Evolutionary conservation across 64 coral and sea anemone species (phyloP).

Genomic region (Catalaphyllia jardinei): DNA sequence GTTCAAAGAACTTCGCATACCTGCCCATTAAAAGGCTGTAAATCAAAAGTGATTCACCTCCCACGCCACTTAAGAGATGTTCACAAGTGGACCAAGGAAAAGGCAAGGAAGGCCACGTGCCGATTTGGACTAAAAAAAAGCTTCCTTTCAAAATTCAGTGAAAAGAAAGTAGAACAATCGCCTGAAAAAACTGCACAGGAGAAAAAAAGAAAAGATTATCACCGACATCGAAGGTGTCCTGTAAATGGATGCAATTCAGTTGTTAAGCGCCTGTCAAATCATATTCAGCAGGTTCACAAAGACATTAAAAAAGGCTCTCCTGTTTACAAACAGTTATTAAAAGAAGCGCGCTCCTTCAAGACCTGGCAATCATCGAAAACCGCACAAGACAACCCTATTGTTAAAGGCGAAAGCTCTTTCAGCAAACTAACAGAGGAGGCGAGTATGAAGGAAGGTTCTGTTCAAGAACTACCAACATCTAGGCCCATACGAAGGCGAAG

Average conservation of each 20-base stretch:
- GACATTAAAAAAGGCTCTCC: background rate
- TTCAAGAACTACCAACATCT: background rate
- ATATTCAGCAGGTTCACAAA: constrained; percentile 16
- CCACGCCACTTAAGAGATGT: constrained; percentile 6
- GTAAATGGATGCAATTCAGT: background rate
- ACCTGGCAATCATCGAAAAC: background rate
- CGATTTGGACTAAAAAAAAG: background rate
- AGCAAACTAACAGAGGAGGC: background rate
- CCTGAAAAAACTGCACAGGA: background rate
- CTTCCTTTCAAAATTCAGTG: background rate
- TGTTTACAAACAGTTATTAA: constrained; percentile 2
- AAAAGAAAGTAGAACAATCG: background rate
- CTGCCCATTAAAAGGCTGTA: constrained; percentile 14
- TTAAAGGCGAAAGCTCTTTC: background rate
- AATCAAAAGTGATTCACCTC: background rate
- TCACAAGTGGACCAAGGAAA: background rate
- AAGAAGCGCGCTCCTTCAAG: background rate
- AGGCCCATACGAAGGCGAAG: background rate
- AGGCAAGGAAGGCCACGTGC: background rate
- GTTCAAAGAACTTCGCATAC: no score
- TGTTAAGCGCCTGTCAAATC: background rate
- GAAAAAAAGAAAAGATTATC: background rate
- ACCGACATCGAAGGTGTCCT: background rate
- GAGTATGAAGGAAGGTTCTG: background rate
- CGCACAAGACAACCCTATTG: background rate